Evolutionary conservation across 1,140 invertebrate species (phyloP).

Genomic region (Lucilia cuprina): DNA sequence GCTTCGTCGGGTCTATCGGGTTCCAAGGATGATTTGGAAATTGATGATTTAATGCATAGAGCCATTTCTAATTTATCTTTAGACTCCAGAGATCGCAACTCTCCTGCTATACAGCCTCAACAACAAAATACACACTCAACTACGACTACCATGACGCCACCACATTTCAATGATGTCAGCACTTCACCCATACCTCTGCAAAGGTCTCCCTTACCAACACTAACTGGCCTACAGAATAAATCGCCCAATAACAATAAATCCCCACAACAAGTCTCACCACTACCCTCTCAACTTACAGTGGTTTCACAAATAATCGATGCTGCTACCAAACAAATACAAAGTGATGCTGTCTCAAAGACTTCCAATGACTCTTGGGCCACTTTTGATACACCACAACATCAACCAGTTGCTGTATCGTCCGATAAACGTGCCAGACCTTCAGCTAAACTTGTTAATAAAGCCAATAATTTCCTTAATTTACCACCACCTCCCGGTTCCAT

Average conservation of each 20-base stretch:
- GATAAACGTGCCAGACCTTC: constrained; percentile 40
- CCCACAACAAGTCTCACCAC: constrained; percentile 55
- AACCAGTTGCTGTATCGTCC: neutral
- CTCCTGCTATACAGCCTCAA: constrained; percentile 43
- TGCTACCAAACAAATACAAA: constrained; percentile 55
- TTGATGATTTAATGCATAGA: constrained; percentile 60
- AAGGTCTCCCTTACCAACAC: constrained; percentile 44
- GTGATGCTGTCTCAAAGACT: constrained; percentile 25
- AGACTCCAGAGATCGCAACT: constrained; percentile 57
- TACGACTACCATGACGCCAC: constrained; percentile 9
- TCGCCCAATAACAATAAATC: constrained; percentile 36
- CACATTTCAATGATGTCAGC: constrained; percentile 60
- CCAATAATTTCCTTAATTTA: constrained; percentile 38
- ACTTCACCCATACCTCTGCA: constrained; percentile 59
- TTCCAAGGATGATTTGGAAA: constrained; percentile 58
- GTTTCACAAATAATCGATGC: constrained; percentile 58
- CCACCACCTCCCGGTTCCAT: constrained; percentile 52
- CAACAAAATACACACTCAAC: neutral
- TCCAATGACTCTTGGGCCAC: constrained; percentile 58
- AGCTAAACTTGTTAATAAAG: constrained; percentile 13
- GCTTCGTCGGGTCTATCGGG: constrained; percentile 39
- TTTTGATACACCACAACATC: constrained; percentile 59
- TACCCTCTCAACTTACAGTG: constrained; percentile 53
- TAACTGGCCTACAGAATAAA: constrained; percentile 29
- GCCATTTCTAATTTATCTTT: constrained; percentile 61